phyloP scores from a whole-genome alignment of 1,140 invertebrate genomes.

The Aethina tumida region DNA sequence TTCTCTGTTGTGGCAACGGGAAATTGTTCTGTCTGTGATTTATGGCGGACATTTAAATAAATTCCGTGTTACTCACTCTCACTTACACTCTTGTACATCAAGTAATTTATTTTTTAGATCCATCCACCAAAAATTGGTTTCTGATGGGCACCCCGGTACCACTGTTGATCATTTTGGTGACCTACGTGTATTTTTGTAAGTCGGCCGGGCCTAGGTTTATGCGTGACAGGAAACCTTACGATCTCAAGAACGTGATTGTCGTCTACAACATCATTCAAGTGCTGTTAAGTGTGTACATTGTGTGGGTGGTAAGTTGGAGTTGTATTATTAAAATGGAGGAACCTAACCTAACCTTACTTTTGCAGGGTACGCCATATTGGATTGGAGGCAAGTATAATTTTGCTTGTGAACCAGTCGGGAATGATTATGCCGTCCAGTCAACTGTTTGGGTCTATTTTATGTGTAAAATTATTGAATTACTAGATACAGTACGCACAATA shows the following conservation, averaged over 20 bases:
- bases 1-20: no score
- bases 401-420: slow-evolving; percentile 6
- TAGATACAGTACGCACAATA: slow-evolving; percentile 48
- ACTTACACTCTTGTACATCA: slow-evolving; percentile 4
- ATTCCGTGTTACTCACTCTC: no score
- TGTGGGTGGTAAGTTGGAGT: slow-evolving; percentile 49
- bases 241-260: slow-evolving; percentile 64
- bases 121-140: slow-evolving; percentile 75
- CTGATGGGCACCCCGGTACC: slow-evolving; percentile 72
- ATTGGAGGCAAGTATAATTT: slow-evolving; percentile 8
- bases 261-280: slow-evolving; percentile 76
- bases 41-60: no score
- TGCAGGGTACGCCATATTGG: slow-evolving; percentile 1
- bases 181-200: slow-evolving; percentile 67
- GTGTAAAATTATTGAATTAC: slow-evolving; percentile 51
- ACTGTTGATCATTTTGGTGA: slow-evolving; percentile 57
- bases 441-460: slow-evolving; percentile 54
- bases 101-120: slow-evolving; percentile 58
- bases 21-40: no score
- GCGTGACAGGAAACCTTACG: slow-evolving; percentile 73
- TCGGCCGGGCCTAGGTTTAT: slow-evolving; percentile 71
- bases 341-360: slow-evolving; percentile 5
- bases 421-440: slow-evolving; percentile 4
- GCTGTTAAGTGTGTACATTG: slow-evolving; percentile 58
- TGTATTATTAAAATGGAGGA: neutral